Base-by-base conservation (phyloP, 2,113 vertebrate species). In the Hirundichthys speculiger region DNA sequence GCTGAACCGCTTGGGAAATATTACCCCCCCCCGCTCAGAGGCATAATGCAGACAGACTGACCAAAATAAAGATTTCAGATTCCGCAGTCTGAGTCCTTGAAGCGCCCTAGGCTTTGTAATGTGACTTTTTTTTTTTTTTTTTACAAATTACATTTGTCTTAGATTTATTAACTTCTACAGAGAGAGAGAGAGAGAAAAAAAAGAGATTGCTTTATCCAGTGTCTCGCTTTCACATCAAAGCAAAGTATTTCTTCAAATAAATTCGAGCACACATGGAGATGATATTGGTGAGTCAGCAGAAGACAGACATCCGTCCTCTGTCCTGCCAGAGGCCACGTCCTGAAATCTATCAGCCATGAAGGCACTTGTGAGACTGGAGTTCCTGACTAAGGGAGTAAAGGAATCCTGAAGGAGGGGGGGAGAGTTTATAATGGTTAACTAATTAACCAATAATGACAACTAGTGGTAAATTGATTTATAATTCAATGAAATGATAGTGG, bases 281-380 rank as follows among this genome's bases (percentile, higher is more conserved):
- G 72, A 75, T 48, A 63, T 1, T 43, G 55, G 21, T 38, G 71
- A 82, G 59, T 89, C 84, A 83, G 75, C 82, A 76, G 49, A 58
- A 43, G 19, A 69, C 46, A 73, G 43, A 68, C 77, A 77, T 89
- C 85, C 88, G 84, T 82, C 83, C 77, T 84, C 45, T 40, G 50
- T 84, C 66, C 80, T 69, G 79, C 77, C 60, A 50, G 42, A 83
- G 71, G 73, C 52, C 77, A 58, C 5, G 53, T 79, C 76, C 78
- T 73, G 64, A 79, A 51, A 62, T 74, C 51, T 43, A 55, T 64
- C 41, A 54, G 27, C 40, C 60, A 40, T 5, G 55, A 0, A 18
- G 30, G 27, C 41, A 4, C 10, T 34, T 30, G 15, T 25, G 47
- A 24, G 27, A 25, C 22, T 18, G 6, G 4, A 12, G 45, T 45